A percentile compares a stretch with the other conserved stretches of the same genome.
Evolutionary conservation across 2,113 vertebrate genomes (phyloP).

Genomic region (Cynocephalus volans): DNA sequence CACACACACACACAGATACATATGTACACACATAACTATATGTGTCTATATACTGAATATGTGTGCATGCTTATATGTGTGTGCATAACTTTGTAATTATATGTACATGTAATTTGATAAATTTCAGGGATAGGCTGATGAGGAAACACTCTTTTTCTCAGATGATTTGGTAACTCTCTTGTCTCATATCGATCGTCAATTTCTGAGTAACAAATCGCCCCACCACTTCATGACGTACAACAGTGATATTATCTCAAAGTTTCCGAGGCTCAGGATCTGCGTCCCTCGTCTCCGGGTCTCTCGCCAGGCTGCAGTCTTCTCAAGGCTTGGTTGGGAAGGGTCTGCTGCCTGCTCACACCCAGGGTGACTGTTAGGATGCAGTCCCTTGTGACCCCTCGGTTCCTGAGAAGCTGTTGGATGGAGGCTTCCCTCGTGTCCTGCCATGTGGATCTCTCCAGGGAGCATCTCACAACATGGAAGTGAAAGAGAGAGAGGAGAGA

Average conservation of each 20-base stretch:
- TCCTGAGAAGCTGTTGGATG: not conserved
- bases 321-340: not conserved
- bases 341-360: not conserved
- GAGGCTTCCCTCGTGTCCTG: not conserved
- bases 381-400: not conserved
- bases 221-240: not conserved
- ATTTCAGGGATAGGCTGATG: not conserved
- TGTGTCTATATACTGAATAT: not conserved
- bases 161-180: not conserved
- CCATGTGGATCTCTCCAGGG: fast-evolving
- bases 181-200: not conserved
- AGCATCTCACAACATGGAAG: not conserved
- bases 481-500: fast-evolving
- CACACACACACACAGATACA: too few relatives aligned
- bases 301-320: not conserved
- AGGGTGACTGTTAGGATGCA: fast-evolving
- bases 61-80: not conserved
- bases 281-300: too few relatives aligned
- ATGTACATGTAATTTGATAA: not conserved
- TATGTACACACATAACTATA: not conserved
- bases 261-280: not conserved
- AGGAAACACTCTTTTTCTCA: not conserved
- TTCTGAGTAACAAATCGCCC: not conserved
- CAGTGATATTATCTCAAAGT: not conserved
- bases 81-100: not conserved